phyloP scores from a whole-genome alignment of 2,797 vertebrate species.

The Labroides dimidiatus region DNA sequence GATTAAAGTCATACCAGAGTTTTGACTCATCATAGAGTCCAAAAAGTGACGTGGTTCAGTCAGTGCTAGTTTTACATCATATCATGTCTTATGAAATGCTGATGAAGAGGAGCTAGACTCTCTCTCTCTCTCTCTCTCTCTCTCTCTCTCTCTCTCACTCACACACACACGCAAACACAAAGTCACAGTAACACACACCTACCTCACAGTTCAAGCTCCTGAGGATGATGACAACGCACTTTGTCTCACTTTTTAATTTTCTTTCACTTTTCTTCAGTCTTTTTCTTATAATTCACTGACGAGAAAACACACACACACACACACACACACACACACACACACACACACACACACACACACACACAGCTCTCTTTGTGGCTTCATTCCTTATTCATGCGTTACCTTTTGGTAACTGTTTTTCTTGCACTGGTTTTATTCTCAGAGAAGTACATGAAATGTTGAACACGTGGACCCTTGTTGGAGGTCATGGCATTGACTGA shows the following conservation, averaged over 20 bases:
- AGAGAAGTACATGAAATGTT: slow-evolving; percentile 19
- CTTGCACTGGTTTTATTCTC: background rate
- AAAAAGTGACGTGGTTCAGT: slow-evolving; percentile 9
- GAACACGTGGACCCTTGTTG: slow-evolving; percentile 2
- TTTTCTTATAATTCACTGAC: background rate
- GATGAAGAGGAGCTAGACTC: background rate
- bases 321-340: background rate
- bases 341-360: too few species aligned
- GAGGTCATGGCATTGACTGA: slow-evolving; percentile 1
- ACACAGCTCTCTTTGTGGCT: too few species aligned
- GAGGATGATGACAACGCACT: background rate
- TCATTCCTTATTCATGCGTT: background rate
- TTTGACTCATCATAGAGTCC: background rate
- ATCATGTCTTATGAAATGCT: background rate
- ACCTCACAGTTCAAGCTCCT: background rate
- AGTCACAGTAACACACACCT: background rate
- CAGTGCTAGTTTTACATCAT: slow-evolving; percentile 5
- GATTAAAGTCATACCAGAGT: background rate
- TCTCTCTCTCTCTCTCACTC: too few species aligned
- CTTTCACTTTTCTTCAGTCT: background rate
- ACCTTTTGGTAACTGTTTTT: background rate
- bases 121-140: too few species aligned
- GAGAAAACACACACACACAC: background rate
- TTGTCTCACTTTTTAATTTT: background rate
- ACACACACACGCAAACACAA: too few species aligned